Evolutionary conservation across 1,140 invertebrate species (phyloP), one percentile per base, ranked within the genome.

Genomic region (Lepidurus arcticus): DNA sequence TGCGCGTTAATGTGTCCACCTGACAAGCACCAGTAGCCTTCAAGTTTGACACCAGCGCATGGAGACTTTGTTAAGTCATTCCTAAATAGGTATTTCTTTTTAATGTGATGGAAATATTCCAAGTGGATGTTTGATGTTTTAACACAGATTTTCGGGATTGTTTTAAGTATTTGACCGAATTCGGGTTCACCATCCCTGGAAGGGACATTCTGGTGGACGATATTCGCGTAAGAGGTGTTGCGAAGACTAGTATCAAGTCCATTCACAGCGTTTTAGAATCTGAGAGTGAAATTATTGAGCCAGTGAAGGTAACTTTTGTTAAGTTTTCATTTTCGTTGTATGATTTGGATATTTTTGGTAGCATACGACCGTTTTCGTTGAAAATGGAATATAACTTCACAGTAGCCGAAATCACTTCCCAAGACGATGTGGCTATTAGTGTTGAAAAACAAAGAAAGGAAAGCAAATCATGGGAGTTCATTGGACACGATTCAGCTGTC

Each of bases 401-500:
- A 82, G 85, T 80, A 1, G 92, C 90, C 0, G 82, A 85, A 34
- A 90, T 95, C 44, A 94, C 93, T 4, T 84, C 85, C 53, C 85
- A n/a, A 45, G 94, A 93, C 0, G 92, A 96, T 85, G 89, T 98
- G 1, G 88, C 89, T 79, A 96, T 97, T 24, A 88, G 88, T 13
- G 89, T 97, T 73, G 90, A 90, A 79, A 76, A 6, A 85, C 26
- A 78, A 80, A 7, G 81, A 21, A 82, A 83, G 73, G 81, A 76
- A 81, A 81, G 78, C 34, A 65, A 79, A 43, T 73, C n/a, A n/a
- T 53, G 79, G 26, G 76, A 81, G 81, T 82, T 73, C 83, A 88
- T 44, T 84, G 53, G 95, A 99, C 87, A 89, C 94, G 1, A 95
- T 99, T 81, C 96, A 99, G 83, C 86, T 99, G 44, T 98, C 96